A percentile compares a stretch with the other conserved stretches of the same genome.
phyloP scores from a whole-genome alignment of 2,113 vertebrate genomes.

The Tringa solitaria region DNA sequence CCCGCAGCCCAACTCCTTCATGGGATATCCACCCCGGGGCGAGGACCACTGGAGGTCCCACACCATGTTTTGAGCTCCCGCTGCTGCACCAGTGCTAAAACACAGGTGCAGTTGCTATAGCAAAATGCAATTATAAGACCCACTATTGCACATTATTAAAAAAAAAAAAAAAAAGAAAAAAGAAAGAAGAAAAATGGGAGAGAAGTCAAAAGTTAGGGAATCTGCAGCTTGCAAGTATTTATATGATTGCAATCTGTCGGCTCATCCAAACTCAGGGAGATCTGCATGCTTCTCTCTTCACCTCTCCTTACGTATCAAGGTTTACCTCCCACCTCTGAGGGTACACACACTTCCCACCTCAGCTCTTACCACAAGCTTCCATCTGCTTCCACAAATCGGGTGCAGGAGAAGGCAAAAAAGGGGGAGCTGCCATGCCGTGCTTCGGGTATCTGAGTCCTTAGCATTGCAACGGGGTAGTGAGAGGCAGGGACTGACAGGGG shows the following conservation, averaged over 20 bases:
- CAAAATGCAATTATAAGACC: neutral
- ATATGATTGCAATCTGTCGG: neutral
- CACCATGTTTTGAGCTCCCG: neutral
- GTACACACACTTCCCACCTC: rapidly evolving
- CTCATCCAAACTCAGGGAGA: neutral
- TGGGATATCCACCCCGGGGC: rapidly evolving
- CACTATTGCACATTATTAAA: neutral
- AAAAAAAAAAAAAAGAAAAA: neutral
- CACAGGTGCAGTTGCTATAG: neutral
- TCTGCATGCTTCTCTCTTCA: neutral
- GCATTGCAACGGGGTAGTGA: neutral
- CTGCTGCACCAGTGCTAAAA: neutral
- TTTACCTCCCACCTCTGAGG: neutral
- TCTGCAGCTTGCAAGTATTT: neutral
- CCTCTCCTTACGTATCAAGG: neutral
- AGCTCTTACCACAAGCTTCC: neutral
- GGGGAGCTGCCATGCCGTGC: neutral
- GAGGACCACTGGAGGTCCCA: neutral
- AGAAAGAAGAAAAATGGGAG: neutral
- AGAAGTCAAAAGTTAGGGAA: neutral
- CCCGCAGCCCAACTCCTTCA: neutral
- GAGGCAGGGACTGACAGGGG: neutral
- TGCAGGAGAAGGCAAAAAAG: neutral
- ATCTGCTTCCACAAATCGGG: rapidly evolving
- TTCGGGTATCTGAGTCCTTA: neutral